Percentiles rank a stretch among this genome's conserved stretches.
phyloP scores from a whole-genome alignment of 2,888 invertebrate species.

The Caenorhabditis imperialis region DNA sequence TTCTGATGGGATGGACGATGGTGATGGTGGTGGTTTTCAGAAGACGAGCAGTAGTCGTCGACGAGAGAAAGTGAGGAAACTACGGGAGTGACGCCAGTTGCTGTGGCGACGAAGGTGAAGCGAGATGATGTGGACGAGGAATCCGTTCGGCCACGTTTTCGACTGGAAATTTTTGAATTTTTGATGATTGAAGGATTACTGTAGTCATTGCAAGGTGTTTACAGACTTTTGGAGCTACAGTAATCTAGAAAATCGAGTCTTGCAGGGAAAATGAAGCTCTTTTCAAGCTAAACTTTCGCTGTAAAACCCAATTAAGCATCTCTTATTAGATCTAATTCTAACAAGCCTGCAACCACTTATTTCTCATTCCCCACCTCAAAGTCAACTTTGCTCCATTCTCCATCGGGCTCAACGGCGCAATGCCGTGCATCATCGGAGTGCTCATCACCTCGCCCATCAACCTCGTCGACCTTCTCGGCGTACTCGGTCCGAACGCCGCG shows the following conservation, averaged over 20 bases:
- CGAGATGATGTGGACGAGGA: background rate
- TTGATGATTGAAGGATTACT: too few relatives aligned
- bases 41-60: background rate
- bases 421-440: constrained; percentile 2
- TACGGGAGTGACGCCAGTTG: constrained; percentile 40
- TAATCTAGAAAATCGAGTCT: too few relatives aligned
- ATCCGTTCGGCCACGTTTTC: constrained; percentile 8
- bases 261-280: too few relatives aligned
- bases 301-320: too few relatives aligned
- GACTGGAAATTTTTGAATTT: background rate
- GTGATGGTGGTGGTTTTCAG: background rate
- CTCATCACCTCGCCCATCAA: background rate
- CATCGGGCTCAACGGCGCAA: background rate
- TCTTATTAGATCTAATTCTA: too few relatives aligned
- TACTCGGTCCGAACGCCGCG: background rate
- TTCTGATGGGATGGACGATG: constrained; percentile 4
- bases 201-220: too few relatives aligned
- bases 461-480: constrained; percentile 12
- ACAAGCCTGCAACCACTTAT: too few relatives aligned
- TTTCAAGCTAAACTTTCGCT: too few relatives aligned
- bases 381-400: constrained; percentile 1
- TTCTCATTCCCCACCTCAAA: constrained; percentile 5
- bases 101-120: background rate
- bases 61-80: constrained; percentile 10
- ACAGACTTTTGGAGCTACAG: too few relatives aligned